These are phyloP conservation scores for Clarias batrachus DNA, from an alignment of 2,113 vertebrate species.

Conservation along the genomic window DNA sequence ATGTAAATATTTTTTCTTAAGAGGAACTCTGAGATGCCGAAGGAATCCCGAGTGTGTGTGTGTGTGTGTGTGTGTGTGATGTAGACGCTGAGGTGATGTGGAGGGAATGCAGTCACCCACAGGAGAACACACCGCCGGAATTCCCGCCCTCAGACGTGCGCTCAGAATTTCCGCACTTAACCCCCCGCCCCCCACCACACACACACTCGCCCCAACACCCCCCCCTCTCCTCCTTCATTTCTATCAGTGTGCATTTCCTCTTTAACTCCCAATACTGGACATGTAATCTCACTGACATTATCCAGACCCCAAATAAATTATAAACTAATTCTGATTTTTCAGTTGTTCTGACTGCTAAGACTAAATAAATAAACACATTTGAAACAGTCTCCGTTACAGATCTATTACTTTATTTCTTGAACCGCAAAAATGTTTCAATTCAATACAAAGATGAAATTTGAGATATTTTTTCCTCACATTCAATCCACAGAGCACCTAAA, in stretches of 20 bases:
- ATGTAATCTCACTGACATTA: neutral
- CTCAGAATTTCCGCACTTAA: slow-evolving; percentile 43
- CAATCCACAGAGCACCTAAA: neutral
- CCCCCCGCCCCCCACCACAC: no score
- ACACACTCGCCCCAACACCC: no score
- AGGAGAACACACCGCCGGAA: neutral
- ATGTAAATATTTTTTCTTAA: neutral
- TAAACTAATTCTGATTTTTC: neutral
- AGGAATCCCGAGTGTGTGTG: neutral
- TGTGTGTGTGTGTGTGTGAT: neutral
- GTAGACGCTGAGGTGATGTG: slow-evolving; percentile 15
- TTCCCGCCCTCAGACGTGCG: slow-evolving; percentile 30
- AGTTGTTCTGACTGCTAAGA: neutral
- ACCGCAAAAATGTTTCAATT: neutral
- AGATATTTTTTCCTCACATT: no score
- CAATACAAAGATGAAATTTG: neutral
- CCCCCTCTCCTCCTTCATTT: neutral
- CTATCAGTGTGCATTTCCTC: neutral
- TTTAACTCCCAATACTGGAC: neutral
- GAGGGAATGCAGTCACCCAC: slow-evolving; percentile 11
- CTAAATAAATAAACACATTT: no score
- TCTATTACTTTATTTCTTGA: neutral
- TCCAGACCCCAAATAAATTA: neutral
- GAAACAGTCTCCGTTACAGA: neutral
- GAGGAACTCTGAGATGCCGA: neutral